These are phyloP conservation scores for Gymnocheta viridis DNA, from an alignment of 2,888 invertebrate species.

Conservation along the genomic window DNA sequence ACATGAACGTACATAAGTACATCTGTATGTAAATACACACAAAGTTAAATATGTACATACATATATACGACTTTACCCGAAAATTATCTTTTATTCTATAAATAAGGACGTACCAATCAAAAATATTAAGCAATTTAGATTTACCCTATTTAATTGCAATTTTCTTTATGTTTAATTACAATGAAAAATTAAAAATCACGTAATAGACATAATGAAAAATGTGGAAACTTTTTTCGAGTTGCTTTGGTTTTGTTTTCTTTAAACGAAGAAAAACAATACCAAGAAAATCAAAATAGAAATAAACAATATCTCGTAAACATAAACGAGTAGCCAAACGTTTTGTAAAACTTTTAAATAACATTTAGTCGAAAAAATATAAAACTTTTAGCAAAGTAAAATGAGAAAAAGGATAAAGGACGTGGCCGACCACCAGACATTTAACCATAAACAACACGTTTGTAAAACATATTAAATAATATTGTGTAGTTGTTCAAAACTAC, in stretches of 20 bases:
- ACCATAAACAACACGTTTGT: conserved; percentile 46
- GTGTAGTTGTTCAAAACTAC: conserved; percentile 38
- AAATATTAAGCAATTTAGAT: too few species aligned
- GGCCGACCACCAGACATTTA: conserved; percentile 8
- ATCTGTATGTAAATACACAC: too few species aligned
- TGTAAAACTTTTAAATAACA: conserved; percentile 34
- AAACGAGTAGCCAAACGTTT: conserved; percentile 37
- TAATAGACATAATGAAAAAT: conserved; percentile 31
- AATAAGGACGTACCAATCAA: too few species aligned
- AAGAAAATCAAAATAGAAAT: neutral
- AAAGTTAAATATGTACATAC: too few species aligned
- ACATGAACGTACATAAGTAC: too few species aligned
- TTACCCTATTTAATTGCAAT: too few species aligned
- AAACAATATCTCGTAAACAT: conserved; percentile 43
- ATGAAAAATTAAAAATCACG: conserved; percentile 26
- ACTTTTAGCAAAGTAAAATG: neutral
- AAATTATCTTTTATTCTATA: too few species aligned
- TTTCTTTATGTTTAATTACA: too few species aligned
- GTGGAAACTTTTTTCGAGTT: conserved; percentile 8
- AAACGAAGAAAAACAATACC: neutral
- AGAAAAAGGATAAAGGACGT: conserved; percentile 21
- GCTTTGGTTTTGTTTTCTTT: neutral
- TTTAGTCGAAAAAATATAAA: conserved; percentile 14
- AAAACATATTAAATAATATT: neutral
- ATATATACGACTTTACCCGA: too few species aligned